Evolutionary conservation across 2,113 vertebrate genomes (phyloP), one percentile per base, ranked within the genome.

Genomic region (Phodopus roborovskii): DNA sequence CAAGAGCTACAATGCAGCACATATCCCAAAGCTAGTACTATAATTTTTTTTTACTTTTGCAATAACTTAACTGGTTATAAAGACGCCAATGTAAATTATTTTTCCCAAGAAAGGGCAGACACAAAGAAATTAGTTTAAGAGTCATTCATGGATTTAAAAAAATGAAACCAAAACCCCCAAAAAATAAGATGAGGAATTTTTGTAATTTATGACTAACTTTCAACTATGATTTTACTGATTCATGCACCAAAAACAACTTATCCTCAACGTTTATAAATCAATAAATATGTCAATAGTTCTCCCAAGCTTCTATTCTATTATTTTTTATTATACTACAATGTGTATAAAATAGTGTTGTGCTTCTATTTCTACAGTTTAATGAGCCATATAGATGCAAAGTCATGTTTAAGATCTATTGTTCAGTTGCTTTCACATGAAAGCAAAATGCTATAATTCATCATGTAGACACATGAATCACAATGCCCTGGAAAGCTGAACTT

Each of bases 321-420:
- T 53, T 86, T 66, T 90, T 95, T 95, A 90, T 91, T 82, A 75
- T 66, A 79, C 45, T 92, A 8, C 48, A 90, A 60, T 36, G 60
- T 81, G 9, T 75, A 93, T 58, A 48, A 95, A 92, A 93, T 12
- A 78, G 62, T 73, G 19, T 87, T 93, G 90, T 97, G 53, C 56
- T 94, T 90, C 62, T 16, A 94, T 95, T 95, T 92, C 84, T 88
- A 36, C 19, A 39, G 4, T 60, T 56, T 88, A 94, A 96, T 96
- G 74, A 96, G 70, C 58, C 56, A 93, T 79, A 58, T 88, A 88
- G 84, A 92, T 96, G 94, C 94, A 26, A 92, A 94, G 50, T 90
- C 95, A 94, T 91, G 84, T 20, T 93, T 85, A 90, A 84, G 50
- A 92, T 77, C 66, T 94, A 74, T 93, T 62, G n/a, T 71, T n/a